These are phyloP conservation scores for Colostygia pectinataria DNA, from an alignment of 2,888 invertebrate genomes.

Conservation along the genomic window DNA sequence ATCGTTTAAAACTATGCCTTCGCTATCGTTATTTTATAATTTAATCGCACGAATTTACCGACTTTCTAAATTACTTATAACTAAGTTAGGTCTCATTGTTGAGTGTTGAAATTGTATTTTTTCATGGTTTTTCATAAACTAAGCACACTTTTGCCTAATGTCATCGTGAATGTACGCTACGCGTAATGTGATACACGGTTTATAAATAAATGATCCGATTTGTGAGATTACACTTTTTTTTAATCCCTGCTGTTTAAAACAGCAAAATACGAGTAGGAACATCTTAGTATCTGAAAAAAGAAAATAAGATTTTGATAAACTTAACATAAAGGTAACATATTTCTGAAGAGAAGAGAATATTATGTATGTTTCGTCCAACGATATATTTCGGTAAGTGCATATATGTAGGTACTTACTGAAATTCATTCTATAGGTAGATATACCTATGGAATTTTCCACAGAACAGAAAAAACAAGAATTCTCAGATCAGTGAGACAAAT, in stretches of 20 bases:
- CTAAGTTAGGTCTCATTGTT: conserved; percentile 36
- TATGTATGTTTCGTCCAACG: no score
- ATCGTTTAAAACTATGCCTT: conserved; percentile 55
- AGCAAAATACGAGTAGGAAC: conserved; percentile 73
- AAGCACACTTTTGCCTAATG: conserved; percentile 79
- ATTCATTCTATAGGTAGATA: no score
- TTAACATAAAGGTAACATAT: no score
- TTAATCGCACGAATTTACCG: conserved; percentile 79
- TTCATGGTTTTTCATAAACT: conserved; percentile 34
- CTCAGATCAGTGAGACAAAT: no score
- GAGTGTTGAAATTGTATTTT: conserved; percentile 38
- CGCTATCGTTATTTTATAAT: conserved; percentile 57
- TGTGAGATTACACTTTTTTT: conserved; percentile 46
- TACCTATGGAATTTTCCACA: no score
- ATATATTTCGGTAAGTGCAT: no score
- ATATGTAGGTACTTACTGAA: no score
- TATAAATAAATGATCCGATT: conserved; percentile 76
- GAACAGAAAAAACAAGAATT: no score
- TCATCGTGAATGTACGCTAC: conserved; percentile 75
- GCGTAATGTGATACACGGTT: conserved; percentile 80
- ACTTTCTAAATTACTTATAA: conserved; percentile 54
- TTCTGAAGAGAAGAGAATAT: no score
- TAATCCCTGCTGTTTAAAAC: conserved; percentile 64
- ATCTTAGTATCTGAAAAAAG: conserved; percentile 67
- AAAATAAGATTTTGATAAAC: no score